Evolutionary conservation across 2,888 invertebrate species (phyloP), one percentile per base, ranked within the genome.

Genomic region (Colletes collaris): DNA sequence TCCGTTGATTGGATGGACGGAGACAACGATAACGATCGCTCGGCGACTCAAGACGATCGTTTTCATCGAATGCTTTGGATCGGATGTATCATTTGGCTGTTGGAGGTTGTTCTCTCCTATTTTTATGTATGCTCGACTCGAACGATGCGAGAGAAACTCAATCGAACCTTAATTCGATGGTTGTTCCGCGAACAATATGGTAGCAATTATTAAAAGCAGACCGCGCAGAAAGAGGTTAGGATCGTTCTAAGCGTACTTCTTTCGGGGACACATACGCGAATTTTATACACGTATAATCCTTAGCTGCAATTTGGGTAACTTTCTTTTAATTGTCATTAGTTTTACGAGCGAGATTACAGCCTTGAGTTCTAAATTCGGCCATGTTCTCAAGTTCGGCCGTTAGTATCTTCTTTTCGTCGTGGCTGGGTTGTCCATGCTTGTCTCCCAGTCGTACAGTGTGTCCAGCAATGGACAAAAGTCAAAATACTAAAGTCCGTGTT

Each of bases 301-400:
- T 3, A 4, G 13, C 2, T 58, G 64, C 65, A 73, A 62, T 79
- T 71, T 53, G 44, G 60, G 58, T 60, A 16, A 11, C 40, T 49
- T 62, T 71, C 37, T 65, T 49, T 60, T 72, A 74, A 52, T 71
- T 52, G 19, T 58, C 56, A 66, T n/a, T 37, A 53, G 49, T 55
- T 65, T n/a, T 27, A 58, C 37, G 10, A 59, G 13, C 35, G 52
- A 16, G 16, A 40, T n/a, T 49, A 16, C 55, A 59, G 63, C 70
- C 81, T 85, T 78, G 72, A 65, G 50, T 62, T 83, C 76, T 78
- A 82, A 84, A 76, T 78, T 79, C 75, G 66, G 71, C 60, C 73
- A 27, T 53, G 75, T 76, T 65, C 70, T 70, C 63, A 49, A 77
- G 37, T 52, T 60, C 55, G 44, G 19, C 63, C 62, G 55, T 37